These are phyloP conservation scores for Diarsia rubi DNA, from an alignment of 2,888 invertebrate species.

Conservation along the genomic window DNA sequence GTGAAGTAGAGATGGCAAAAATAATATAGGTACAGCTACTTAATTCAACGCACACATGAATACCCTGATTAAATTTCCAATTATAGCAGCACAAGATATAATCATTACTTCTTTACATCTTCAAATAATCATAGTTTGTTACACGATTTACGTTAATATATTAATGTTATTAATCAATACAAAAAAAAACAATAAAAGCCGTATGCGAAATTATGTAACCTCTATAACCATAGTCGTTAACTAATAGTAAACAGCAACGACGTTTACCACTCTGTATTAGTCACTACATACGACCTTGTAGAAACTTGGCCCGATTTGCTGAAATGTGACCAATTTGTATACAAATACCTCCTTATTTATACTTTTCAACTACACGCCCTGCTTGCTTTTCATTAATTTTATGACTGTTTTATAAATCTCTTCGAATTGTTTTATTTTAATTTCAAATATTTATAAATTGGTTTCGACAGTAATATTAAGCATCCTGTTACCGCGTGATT, in stretches of 20 bases:
- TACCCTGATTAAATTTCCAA: neutral
- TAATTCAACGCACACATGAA: neutral
- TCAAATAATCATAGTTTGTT: neutral
- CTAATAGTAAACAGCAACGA: slow-evolving; percentile 38
- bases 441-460: slow-evolving; percentile 40
- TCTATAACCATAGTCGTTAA: slow-evolving; percentile 29
- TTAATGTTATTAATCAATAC: slow-evolving; percentile 17
- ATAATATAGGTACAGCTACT: neutral
- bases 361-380: slow-evolving; percentile 27
- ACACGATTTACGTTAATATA: neutral
- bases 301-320: slow-evolving; percentile 53
- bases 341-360: slow-evolving; percentile 42
- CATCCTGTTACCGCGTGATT: slow-evolving; percentile 49
- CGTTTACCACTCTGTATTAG: slow-evolving; percentile 36
- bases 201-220: slow-evolving; percentile 8
- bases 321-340: slow-evolving; percentile 54
- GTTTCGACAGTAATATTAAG: slow-evolving; percentile 26
- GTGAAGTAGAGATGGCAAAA: neutral
- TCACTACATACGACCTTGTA: slow-evolving; percentile 61
- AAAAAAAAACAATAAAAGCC: slow-evolving; percentile 11
- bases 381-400: slow-evolving; percentile 14
- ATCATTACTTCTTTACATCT: neutral
- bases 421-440: slow-evolving; percentile 7
- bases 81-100: neutral
- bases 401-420: slow-evolving; percentile 20